Conservation (phyloP, 2,888 invertebrate genomes). For the Strigamia crassipes region DNA sequence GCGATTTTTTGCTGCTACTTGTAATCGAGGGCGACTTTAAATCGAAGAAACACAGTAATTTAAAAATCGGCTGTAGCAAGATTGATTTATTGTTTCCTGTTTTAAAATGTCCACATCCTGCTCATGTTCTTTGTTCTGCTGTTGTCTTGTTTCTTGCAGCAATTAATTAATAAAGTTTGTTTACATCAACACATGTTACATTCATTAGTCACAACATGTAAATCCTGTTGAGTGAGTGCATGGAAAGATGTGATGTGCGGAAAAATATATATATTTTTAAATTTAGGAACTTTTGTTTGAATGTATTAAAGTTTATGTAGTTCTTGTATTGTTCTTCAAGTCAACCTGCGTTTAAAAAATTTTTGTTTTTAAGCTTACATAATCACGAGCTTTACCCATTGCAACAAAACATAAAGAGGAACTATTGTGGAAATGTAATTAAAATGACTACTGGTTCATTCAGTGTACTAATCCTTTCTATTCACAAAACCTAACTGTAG, state of each 20-base stretch:
- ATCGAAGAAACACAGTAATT: too few relatives aligned
- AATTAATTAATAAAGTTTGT: background rate
- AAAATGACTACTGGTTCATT: constrained; percentile 39
- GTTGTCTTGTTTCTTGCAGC: background rate
- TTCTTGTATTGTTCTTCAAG: background rate
- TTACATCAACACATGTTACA: background rate
- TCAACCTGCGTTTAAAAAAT: background rate
- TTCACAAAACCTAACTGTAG: constrained; percentile 27
- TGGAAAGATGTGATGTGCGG: background rate
- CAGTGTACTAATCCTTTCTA: background rate
- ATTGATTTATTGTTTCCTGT: too few relatives aligned
- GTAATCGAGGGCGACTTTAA: too few relatives aligned
- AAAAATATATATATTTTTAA: background rate
- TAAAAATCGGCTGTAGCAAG: too few relatives aligned
- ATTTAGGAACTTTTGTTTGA: background rate
- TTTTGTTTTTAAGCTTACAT: background rate
- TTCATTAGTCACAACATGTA: background rate
- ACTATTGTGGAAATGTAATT: constrained; percentile 27
- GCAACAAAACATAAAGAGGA: background rate
- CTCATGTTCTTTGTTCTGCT: background rate
- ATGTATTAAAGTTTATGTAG: background rate
- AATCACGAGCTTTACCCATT: background rate
- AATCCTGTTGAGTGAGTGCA: background rate
- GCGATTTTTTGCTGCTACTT: too few relatives aligned
- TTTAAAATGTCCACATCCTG: too few relatives aligned